A percentile compares a stretch with the other conserved stretches of the same genome.
Conservation (phyloP, 2,113 vertebrate genomes). For the Macquaria ambigua region DNA sequence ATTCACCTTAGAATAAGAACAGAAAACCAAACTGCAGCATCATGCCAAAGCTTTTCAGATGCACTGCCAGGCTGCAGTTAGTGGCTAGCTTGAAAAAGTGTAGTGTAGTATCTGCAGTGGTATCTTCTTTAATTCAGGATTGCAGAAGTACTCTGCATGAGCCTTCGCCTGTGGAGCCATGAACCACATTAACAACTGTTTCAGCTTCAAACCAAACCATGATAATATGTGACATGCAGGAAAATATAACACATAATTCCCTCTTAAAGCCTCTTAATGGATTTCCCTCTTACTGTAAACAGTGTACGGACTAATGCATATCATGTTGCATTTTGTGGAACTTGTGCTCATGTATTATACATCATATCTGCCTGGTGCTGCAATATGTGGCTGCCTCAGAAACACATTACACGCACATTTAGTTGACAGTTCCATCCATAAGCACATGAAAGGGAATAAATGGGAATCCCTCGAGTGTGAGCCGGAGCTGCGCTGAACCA, state of each 20-base stretch:
- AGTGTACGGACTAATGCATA: neutral
- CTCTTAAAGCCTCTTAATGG: conserved; percentile 14
- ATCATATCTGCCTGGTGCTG: conserved; percentile 13
- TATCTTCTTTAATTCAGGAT: neutral
- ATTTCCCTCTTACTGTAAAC: conserved; percentile 17
- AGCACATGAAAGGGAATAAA: conserved; percentile 16
- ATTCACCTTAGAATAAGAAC: neutral
- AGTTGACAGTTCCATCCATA: neutral
- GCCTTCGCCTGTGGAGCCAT: neutral
- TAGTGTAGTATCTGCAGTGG: neutral
- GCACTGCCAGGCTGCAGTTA: neutral
- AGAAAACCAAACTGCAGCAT: neutral
- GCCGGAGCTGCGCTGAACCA: neutral
- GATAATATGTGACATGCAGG: neutral
- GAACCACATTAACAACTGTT: neutral
- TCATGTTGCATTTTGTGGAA: conserved; percentile 16
- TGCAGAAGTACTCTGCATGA: neutral
- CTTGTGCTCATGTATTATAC: conserved; percentile 28
- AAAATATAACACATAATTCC: neutral
- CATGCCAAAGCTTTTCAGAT: neutral
- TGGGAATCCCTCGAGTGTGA: conserved; percentile 18
- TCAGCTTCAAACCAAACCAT: neutral
- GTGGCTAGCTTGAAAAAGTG: neutral
- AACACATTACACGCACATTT: neutral
- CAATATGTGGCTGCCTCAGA: neutral